A percentile compares a stretch with the other conserved stretches of the same genome.
These are phyloP conservation scores for Drosophila auraria DNA, from an alignment of 1,140 invertebrate genomes.

Conservation along the genomic window DNA sequence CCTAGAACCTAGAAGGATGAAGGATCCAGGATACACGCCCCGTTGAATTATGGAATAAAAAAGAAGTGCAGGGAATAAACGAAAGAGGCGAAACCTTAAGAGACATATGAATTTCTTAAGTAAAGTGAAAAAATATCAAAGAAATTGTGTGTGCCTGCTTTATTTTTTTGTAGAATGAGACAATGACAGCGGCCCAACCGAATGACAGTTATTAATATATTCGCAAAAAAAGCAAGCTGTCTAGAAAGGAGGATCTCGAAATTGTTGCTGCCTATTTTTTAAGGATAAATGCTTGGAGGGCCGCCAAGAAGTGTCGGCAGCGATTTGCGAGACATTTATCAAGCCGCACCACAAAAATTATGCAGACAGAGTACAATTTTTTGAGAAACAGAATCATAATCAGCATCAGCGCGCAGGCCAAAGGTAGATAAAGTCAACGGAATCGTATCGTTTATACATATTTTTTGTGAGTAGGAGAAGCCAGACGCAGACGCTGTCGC, in stretches of 20 bases:
- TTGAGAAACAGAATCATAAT: conserved; percentile 35
- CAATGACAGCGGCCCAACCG: conserved; percentile 37
- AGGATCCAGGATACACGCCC: conserved; percentile 23
- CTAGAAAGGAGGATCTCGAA: conserved; percentile 6
- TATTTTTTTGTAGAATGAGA: conserved; percentile 13
- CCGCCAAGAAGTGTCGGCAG: conserved; percentile 73
- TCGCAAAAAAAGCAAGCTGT: conserved; percentile 6
- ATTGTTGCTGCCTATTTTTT: conserved; percentile 66
- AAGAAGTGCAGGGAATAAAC: conserved; percentile 17
- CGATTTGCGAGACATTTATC: conserved; percentile 78
- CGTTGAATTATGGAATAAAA: conserved; percentile 34
- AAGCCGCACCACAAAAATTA: conserved; percentile 46
- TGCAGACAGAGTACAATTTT: conserved; percentile 46
- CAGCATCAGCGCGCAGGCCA: conserved; percentile 28
- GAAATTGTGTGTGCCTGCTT: conserved; percentile 14
- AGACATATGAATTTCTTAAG: conserved; percentile 50
- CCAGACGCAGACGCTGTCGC: conserved; percentile 42
- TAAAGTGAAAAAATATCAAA: conserved; percentile 54
- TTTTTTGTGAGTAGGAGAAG: neutral
- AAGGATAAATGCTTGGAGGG: conserved; percentile 52
- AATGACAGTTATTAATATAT: conserved; percentile 78
- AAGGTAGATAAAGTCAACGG: conserved; percentile 75
- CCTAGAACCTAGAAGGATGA: conserved; percentile 4
- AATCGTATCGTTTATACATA: neutral
- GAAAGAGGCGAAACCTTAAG: conserved; percentile 11